Base-by-base conservation (phyloP, 2,113 vertebrate genomes). In the Oncorhynchus tshawytscha region DNA sequence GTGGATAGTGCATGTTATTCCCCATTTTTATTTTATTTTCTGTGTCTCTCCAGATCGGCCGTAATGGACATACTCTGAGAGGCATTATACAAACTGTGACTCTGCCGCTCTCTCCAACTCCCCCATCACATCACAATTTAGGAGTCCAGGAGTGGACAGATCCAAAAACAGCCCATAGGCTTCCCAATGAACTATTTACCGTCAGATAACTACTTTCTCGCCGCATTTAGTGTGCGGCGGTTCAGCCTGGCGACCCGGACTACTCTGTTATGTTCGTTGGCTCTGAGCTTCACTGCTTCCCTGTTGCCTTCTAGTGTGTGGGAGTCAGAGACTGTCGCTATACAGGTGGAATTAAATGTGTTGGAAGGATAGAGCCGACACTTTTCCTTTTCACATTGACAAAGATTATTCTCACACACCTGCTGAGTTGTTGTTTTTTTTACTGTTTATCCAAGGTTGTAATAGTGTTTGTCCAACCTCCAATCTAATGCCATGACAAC, bases 81-180 rank as follows among this genome's bases (percentile, higher is more conserved):
- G 78, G 75, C 57, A 75, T 71, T 65, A 48, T n/a, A 13, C 70
- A 16, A 73, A 68, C 78, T 77, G 8, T 72, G 84, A 88, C 81
- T 88, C 78, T 83, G 59, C n/a, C n/a, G 7, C 88, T 90, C 85
- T 85, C 80, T 73, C 74, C 20, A 3, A 76, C 68, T 91, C 88
- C 87, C 88, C 64, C 45, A 84, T 87, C 76, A 15, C 81, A 76
- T 86, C 76, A 15, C 82, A 73, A 85, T 89, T 90, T 82, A 87
- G 77, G 51, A 70, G 73, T 74, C 74, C 78, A 83, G 39, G 2
- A 89, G 89, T 86, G 81, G 86, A 89, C 88, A 81, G 82, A 78
- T 87, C 80, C 77, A 16, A 0, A 73, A 65, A 27, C 80, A 79
- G 77, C 51, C 51, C 16, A 5, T 82, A 86, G 84, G 81, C 78